Percentiles rank a stretch among this genome's conserved stretches.
Evolutionary conservation across 2,888 invertebrate species (phyloP).

Genomic region (Pherbina coryleti): DNA sequence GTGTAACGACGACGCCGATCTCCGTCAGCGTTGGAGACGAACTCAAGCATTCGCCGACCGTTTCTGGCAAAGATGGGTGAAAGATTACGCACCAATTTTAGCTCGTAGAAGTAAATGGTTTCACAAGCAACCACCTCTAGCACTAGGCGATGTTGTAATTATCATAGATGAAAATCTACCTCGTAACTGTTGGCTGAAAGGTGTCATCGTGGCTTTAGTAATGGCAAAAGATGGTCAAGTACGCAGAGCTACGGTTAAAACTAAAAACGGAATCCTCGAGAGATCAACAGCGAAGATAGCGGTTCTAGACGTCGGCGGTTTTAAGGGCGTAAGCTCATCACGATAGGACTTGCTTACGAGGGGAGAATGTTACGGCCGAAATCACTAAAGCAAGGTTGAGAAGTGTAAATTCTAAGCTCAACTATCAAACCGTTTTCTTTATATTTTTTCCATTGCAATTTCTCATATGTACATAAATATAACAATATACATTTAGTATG

Average conservation of each 20-base stretch:
- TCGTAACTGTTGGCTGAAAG: conserved; percentile 39
- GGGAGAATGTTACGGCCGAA: no score
- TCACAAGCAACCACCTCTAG: background rate
- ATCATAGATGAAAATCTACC: conserved; percentile 42
- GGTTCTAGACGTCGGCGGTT: conserved; percentile 39
- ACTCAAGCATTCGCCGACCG: conserved; percentile 23
- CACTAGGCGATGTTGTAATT: conserved; percentile 37
- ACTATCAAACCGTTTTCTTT: no score
- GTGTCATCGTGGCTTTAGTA: conserved; percentile 10
- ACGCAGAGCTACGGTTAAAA: conserved; percentile 38
- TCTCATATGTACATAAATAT: no score
- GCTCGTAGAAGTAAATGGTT: conserved; percentile 41
- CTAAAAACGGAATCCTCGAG: conserved; percentile 16
- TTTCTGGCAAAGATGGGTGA: conserved; percentile 43
- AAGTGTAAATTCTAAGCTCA: no score
- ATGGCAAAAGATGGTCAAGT: conserved; percentile 41
- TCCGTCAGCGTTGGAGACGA: conserved; percentile 44
- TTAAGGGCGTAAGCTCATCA: no score
- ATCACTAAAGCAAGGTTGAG: no score
- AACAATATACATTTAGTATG: no score
- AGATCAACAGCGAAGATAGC: conserved; percentile 39
- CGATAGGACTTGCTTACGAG: no score
- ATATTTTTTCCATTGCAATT: no score
- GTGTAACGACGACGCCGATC: conserved; percentile 18
- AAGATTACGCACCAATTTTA: conserved; percentile 42